These are phyloP conservation scores for Caenorhabditis japonica DNA, from an alignment of 2,888 invertebrate genomes.

Conservation along the genomic window DNA sequence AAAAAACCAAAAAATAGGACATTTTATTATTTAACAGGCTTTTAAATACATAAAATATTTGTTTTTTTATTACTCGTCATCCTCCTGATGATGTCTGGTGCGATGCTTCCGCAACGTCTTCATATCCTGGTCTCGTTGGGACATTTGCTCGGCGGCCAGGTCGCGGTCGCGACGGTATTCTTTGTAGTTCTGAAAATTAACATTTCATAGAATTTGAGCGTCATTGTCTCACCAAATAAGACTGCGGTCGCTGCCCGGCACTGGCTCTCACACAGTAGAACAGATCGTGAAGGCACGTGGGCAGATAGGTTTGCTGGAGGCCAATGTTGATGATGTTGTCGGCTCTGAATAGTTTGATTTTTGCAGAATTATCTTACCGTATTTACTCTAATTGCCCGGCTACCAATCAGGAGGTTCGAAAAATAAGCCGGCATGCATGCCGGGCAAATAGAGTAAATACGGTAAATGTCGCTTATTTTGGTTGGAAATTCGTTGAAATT, in stretches of 20 bases:
- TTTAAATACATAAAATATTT: no score
- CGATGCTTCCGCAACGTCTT: constrained; percentile 29
- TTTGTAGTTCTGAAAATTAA: constrained; percentile 41
- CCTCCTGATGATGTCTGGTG: constrained; percentile 16
- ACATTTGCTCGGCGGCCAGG: constrained; percentile 35
- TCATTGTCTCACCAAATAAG: constrained; percentile 37
- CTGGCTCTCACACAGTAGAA: constrained; percentile 70
- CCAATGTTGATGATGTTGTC: constrained; percentile 71
- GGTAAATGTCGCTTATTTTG: no score
- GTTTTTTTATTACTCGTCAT: constrained; percentile 13
- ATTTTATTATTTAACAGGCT: no score
- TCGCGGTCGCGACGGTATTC: constrained; percentile 51
- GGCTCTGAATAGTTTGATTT: no score
- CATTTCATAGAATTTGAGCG: not conserved
- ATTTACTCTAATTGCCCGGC: no score
- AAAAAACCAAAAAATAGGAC: constrained; percentile 3
- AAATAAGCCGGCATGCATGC: no score
- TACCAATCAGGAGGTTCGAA: no score
- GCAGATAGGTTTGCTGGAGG: constrained; percentile 69
- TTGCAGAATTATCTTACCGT: no score
- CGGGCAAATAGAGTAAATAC: no score
- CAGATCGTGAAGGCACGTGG: constrained; percentile 72
- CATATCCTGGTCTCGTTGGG: constrained; percentile 28
- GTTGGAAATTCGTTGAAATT: no score
- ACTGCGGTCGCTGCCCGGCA: constrained; percentile 43